phyloP scores from a whole-genome alignment of 1,140 invertebrate genomes.

The Limonius californicus region DNA sequence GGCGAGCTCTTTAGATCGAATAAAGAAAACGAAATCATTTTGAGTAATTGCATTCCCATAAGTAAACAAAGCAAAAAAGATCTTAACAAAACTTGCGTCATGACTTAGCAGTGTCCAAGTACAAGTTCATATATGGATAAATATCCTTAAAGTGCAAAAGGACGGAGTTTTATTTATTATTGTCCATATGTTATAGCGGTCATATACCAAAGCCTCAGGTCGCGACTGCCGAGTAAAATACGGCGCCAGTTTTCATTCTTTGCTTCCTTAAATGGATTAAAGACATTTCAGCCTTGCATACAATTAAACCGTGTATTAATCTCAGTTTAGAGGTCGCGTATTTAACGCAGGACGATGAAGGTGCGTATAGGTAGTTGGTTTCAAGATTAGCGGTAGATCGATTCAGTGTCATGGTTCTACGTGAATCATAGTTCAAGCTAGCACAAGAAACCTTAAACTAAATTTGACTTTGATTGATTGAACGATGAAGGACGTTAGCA shows the following conservation, averaged over 20 bases:
- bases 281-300: background rate
- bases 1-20: background rate
- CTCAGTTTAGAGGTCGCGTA: background rate
- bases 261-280: background rate
- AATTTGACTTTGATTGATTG: background rate
- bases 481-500: too few species aligned
- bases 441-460: background rate
- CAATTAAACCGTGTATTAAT: background rate
- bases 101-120: background rate
- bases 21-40: background rate
- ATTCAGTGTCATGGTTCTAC: background rate
- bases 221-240: background rate
- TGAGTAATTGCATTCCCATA: background rate
- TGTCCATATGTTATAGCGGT: background rate
- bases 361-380: too few species aligned
- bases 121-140: slow-evolving; percentile 1
- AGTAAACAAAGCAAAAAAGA: background rate
- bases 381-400: too few species aligned
- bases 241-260: background rate
- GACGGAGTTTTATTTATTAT: background rate
- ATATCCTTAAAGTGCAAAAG: background rate
- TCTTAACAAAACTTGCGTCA: background rate
- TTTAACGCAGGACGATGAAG: background rate
- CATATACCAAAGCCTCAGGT: background rate
- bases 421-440: background rate